These are phyloP conservation scores for Acromyrmex heyeri DNA, from an alignment of 1,140 invertebrate species.

Conservation along the genomic window DNA sequence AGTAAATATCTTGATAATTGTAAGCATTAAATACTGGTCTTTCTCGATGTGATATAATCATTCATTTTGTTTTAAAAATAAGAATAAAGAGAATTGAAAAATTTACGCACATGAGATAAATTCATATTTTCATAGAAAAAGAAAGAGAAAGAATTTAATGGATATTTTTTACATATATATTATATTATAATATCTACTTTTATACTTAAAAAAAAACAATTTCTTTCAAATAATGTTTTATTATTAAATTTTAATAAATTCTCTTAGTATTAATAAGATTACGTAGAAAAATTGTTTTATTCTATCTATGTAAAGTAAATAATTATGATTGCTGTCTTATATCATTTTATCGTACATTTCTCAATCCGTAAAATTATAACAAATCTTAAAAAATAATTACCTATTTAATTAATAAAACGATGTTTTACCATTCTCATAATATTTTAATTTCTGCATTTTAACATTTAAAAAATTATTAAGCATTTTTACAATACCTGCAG, in stretches of 20 bases:
- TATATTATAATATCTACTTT: not conserved
- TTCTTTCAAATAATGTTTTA: not conserved
- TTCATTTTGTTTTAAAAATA: not conserved
- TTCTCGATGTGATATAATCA: slow-evolving; percentile 24
- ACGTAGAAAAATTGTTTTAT: not conserved
- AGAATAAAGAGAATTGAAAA: not conserved
- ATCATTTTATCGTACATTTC: not conserved
- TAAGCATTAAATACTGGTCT: not conserved
- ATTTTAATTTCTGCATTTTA: not conserved
- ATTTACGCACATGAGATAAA: no score
- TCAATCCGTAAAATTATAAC: not conserved
- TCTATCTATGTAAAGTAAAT: not conserved
- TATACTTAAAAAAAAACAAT: not conserved
- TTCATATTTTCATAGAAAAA: no score
- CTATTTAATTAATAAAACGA: not conserved
- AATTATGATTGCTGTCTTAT: not conserved
- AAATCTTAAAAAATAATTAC: not conserved
- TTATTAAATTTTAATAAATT: not conserved
- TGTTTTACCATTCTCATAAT: not conserved
- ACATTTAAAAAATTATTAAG: not conserved
- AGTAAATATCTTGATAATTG: slow-evolving; percentile 18
- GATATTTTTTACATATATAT: no score
- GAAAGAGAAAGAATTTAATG: no score
- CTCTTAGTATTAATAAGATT: not conserved
- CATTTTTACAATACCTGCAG: not conserved